These are phyloP conservation scores for Ardeotis arabs DNA, from an alignment of 2,113 vertebrate genomes.

Conservation along the genomic window DNA sequence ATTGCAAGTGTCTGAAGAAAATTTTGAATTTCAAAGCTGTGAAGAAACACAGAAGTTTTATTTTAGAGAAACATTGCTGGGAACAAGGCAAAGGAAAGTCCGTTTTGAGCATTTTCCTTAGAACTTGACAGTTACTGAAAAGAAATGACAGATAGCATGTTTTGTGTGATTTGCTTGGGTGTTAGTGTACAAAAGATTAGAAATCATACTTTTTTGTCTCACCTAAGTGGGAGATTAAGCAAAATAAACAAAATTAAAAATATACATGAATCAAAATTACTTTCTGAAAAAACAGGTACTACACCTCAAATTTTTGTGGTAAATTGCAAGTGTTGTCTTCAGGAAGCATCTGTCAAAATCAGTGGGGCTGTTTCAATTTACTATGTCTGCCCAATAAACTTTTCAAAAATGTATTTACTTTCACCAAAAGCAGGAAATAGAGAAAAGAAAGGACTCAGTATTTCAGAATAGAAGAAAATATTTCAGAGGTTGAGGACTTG, in stretches of 20 bases:
- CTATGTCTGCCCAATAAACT: background rate
- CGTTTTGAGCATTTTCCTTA: background rate
- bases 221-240: background rate
- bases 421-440: background rate
- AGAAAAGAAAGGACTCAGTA: background rate
- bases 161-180: background rate
- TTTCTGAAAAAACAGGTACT: background rate
- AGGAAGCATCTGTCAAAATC: background rate
- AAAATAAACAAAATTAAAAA: background rate
- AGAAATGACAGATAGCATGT: background rate
- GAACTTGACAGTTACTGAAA: background rate
- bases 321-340: background rate
- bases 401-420: background rate
- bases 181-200: background rate
- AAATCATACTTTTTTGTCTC: background rate
- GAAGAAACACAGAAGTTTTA: background rate
- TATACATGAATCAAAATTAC: background rate
- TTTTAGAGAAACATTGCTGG: background rate
- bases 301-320: background rate
- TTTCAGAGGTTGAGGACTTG: background rate
- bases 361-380: background rate
- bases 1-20: slow-evolving; percentile 81
- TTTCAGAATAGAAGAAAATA: background rate
- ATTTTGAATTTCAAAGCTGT: slow-evolving; percentile 76
- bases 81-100: background rate